Percentiles rank a stretch among this genome's conserved stretches.
phyloP scores from a whole-genome alignment of 2,888 invertebrate species.

The Embidobia sp. region DNA sequence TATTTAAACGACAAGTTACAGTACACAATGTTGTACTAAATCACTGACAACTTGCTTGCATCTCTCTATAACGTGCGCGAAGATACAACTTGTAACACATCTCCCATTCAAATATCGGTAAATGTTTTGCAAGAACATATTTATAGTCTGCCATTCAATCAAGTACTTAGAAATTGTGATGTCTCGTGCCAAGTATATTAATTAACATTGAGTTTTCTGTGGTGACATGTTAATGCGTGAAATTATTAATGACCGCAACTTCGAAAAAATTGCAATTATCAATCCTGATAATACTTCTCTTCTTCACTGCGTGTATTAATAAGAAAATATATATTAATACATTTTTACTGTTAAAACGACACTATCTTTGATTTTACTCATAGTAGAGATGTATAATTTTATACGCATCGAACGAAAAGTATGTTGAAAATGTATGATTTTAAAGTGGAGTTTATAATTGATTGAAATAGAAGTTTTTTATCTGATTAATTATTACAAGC shows the following conservation, averaged over 20 bases:
- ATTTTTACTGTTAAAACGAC: too few species aligned
- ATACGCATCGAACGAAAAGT: too few species aligned
- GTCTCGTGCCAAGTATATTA: constrained; percentile 42
- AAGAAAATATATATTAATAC: too few species aligned
- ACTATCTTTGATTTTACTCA: too few species aligned
- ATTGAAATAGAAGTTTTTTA: too few species aligned
- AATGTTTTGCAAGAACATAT: constrained; percentile 41
- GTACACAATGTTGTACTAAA: constrained; percentile 55
- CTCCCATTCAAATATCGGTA: constrained; percentile 41
- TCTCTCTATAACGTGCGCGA: constrained; percentile 43
- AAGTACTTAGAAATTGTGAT: constrained; percentile 54
- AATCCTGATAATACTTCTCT: constrained; percentile 3
- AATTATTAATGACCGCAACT: constrained; percentile 36
- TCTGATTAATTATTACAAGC: too few species aligned
- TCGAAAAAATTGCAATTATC: constrained; percentile 33
- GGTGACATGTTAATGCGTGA: constrained; percentile 18
- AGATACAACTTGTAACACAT: constrained; percentile 38
- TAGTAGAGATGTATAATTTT: too few species aligned
- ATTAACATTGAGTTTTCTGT: constrained; percentile 35
- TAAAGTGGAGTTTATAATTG: too few species aligned
- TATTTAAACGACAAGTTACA: constrained; percentile 44
- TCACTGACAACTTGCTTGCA: constrained; percentile 54
- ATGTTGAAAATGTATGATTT: too few species aligned
- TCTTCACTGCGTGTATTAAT: not conserved
- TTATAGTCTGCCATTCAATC: constrained; percentile 55